These are phyloP conservation scores for Amphipoea lucens DNA, from an alignment of 2,888 invertebrate species.

Conservation along the genomic window DNA sequence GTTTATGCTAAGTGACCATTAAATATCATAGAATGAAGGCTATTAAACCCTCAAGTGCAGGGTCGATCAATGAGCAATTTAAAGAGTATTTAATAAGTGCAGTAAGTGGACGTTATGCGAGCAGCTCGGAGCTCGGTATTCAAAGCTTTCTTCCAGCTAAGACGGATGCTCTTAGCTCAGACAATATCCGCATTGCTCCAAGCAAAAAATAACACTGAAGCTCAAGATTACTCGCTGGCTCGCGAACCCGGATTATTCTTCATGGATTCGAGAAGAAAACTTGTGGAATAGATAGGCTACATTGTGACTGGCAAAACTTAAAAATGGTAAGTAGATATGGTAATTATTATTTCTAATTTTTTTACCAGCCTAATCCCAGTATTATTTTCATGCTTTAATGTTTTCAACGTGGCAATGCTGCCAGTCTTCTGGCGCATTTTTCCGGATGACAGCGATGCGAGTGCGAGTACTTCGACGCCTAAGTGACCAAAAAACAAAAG, in stretches of 20 bases:
- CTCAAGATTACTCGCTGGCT: slow-evolving; percentile 69
- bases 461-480: background rate
- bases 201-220: slow-evolving; percentile 70
- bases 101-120: slow-evolving; percentile 54
- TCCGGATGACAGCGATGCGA: background rate
- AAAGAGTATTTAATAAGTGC: slow-evolving; percentile 48
- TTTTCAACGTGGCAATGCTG: background rate
- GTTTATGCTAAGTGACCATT: background rate
- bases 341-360: background rate
- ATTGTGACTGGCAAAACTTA: background rate
- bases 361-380: background rate
- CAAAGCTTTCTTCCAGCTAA: slow-evolving; percentile 72
- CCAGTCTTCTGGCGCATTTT: background rate
- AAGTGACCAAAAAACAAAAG: background rate
- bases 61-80: slow-evolving; percentile 28
- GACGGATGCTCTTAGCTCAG: slow-evolving; percentile 69
- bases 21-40: background rate
- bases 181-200: slow-evolving; percentile 75
- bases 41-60: background rate
- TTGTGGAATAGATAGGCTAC: slow-evolving; percentile 22
- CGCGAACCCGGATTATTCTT: slow-evolving; percentile 56
- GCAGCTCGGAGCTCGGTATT: slow-evolving; percentile 63
- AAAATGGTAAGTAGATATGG: background rate
- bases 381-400: background rate
- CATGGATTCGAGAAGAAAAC: slow-evolving; percentile 41